Conservation (phyloP, 2,797 vertebrate genomes). For the Labeo calbasu region DNA sequence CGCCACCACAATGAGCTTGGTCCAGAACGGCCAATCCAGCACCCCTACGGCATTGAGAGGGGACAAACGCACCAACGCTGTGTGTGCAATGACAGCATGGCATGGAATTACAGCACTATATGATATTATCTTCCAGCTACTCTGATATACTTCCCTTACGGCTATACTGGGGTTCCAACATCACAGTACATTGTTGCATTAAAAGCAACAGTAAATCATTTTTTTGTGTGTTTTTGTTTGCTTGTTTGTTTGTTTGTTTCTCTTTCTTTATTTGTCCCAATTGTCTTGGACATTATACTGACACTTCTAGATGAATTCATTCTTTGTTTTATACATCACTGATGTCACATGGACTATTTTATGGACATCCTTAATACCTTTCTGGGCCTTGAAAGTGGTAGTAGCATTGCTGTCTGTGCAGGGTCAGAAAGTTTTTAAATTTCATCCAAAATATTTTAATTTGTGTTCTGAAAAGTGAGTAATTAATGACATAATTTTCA, state of each 20-base stretch:
- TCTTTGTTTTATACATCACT: neutral
- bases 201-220: neutral
- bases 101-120: conserved; percentile 38
- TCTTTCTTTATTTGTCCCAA: neutral
- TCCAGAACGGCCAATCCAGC: conserved; percentile 98
- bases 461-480: too few species aligned
- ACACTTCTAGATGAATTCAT: neutral
- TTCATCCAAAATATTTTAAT: too few species aligned
- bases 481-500: too few species aligned
- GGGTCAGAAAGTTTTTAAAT: too few species aligned
- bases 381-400: too few species aligned
- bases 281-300: neutral
- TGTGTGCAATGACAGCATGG: conserved; percentile 45
- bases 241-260: neutral
- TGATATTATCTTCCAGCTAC: conserved; percentile 8
- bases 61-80: conserved; percentile 47
- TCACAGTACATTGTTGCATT: neutral
- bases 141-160: conserved; percentile 41
- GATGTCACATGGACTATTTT: too few species aligned
- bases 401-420: too few species aligned
- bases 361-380: too few species aligned
- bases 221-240: neutral
- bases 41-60: conserved; percentile 77
- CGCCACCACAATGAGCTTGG: conserved; percentile 93
- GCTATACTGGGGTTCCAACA: neutral